Base-by-base conservation (phyloP, 2,888 invertebrate genomes). In the Danaus chrysippus region DNA sequence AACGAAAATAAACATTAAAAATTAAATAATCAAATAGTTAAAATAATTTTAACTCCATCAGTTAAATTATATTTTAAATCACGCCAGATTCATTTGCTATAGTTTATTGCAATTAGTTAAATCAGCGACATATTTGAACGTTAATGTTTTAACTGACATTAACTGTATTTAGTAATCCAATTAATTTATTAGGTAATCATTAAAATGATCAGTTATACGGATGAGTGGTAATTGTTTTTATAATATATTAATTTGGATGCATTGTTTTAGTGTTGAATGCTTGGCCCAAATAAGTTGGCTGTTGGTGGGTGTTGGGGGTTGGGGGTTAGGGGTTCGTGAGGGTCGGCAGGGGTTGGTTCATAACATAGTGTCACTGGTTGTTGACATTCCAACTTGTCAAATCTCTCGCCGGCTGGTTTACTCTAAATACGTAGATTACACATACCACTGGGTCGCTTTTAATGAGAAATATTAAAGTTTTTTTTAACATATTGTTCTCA, bases 371-470 rank as follows among this genome's bases (percentile, higher is more conserved):
- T 73, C 75, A 72, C 62, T 67, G 64, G 46, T 59, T 73, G 73
- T 74, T 77, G 74, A 73, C 74, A 71, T 69, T 68, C 69, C 69
- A 76, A 77, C 75, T 74, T 75, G 72, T 75, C 76, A 77, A 76
- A 72, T 65, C 71, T 63, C 66, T 49, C 67, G 62, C 59, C 67
- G 66, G 58, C 65, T 68, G 57, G 65, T 64, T 71, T 70, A 68
- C 67, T 67, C 70, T 68, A 72, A 71, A 73, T 70, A 65, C 72
- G 69, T 69, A 72, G 72, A 74, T 71, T 72, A 72, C 70, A 54
- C 60, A 65, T 71, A 74, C 72, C 57, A 66, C 55, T 59, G 54
- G 49, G 42, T 57, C 12, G 12, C 42, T 34, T 42, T 42, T 42
- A 53, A 53, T 53, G 58, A 58, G 52, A 53, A 19, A 17, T 42